Evolutionary conservation across 2,113 vertebrate genomes (phyloP).

Genomic region (Dipodomys stephensi): DNA sequence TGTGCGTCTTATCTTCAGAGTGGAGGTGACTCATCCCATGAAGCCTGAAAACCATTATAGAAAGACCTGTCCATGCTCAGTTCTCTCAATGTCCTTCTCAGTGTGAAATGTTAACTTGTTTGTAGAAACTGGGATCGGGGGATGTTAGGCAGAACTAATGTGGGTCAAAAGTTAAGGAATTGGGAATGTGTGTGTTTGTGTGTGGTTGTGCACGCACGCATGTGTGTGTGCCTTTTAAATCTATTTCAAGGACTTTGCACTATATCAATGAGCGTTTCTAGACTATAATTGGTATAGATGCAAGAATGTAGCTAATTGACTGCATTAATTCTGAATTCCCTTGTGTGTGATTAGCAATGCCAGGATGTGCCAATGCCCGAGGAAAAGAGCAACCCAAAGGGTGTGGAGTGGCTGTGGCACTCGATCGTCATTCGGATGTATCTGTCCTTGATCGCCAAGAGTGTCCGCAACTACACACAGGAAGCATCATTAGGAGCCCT

Average conservation of each 20-base stretch:
- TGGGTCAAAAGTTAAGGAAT: slow-evolving; percentile 12
- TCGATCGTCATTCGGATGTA: slow-evolving; percentile 94
- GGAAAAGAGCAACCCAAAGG: slow-evolving; percentile 91
- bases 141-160: not conserved
- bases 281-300: not conserved
- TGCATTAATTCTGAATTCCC: slow-evolving; percentile 65
- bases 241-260: not conserved
- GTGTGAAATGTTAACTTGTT: not conserved
- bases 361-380: slow-evolving; percentile 87
- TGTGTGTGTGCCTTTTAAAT: not conserved
- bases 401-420: slow-evolving; percentile 95
- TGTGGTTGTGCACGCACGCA: too few species aligned
- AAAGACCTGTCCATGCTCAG: not conserved
- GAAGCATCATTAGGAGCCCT: slow-evolving; percentile 94
- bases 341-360: slow-evolving; percentile 81
- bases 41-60: slow-evolving; percentile 13
- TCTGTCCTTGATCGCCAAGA: slow-evolving; percentile 95
- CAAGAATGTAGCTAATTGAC: not conserved
- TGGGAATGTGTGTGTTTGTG: not conserved
- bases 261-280: not conserved
- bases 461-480: slow-evolving; percentile 89
- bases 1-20: slow-evolving; percentile 54
- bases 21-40: not conserved
- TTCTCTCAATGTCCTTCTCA: not conserved
- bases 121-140: too few species aligned